Evolutionary conservation across 2,888 invertebrate genomes (phyloP).

Genomic region (Yponomeuta evonymella): DNA sequence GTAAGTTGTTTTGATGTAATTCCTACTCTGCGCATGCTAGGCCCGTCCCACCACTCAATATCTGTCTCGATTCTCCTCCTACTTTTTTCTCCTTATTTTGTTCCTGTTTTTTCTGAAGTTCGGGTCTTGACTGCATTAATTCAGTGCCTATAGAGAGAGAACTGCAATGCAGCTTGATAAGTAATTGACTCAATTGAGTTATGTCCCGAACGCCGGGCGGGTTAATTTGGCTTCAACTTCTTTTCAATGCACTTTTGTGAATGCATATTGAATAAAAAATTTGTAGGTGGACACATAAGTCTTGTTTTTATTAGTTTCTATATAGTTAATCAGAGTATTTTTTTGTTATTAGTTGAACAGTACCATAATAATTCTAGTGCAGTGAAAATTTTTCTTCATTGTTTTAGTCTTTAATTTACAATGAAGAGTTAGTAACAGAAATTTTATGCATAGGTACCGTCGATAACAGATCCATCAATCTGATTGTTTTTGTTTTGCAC

Average conservation of each 20-base stretch:
- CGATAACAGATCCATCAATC: no score
- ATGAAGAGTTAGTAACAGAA: no score
- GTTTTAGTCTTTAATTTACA: no score
- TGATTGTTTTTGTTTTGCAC: no score
- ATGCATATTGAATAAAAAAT: not conserved
- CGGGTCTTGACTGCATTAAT: constrained; percentile 64
- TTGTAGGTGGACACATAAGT: not conserved
- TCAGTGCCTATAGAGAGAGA: constrained; percentile 42
- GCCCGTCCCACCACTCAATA: constrained; percentile 76
- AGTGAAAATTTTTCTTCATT: no score
- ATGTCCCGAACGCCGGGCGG: not conserved
- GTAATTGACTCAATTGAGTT: constrained; percentile 36
- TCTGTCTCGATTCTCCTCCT: constrained; percentile 72
- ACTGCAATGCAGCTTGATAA: constrained; percentile 71
- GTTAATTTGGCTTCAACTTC: not conserved
- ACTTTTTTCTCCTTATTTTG: constrained; percentile 72
- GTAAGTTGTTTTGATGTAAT: constrained; percentile 48
- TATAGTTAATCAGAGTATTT: not conserved
- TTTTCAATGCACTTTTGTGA: not conserved
- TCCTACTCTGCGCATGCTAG: constrained; percentile 70
- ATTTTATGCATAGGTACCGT: no score
- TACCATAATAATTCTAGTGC: no score
- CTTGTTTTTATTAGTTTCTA: not conserved
- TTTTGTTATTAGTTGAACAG: no score
- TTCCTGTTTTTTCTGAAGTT: constrained; percentile 59